Base-by-base conservation (phyloP, 2,888 invertebrate genomes). In the Coecobrya sp. region DNA sequence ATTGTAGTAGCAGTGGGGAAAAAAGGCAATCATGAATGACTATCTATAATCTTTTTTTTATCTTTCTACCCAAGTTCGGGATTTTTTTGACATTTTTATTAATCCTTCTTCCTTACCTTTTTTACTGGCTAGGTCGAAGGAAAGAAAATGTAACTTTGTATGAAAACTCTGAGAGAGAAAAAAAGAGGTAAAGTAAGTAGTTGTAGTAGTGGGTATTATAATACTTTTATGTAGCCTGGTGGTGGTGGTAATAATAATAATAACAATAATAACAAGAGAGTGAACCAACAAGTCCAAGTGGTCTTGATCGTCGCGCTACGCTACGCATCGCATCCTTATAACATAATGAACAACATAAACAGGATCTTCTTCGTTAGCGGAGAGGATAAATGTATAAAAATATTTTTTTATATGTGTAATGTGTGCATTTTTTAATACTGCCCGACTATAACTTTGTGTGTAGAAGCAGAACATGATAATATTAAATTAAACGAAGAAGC, bases 41-140 rank as follows among this genome's bases (percentile, higher is more conserved):
- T 76, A 76, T 62, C 73, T 76, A n/a, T 19, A 59, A 76, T 52
- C 86, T 73, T 49, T 22, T 86, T 36, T 45, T 19, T 45, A 73
- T 82, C 59, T 36, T 19, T 59, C 25, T 73, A n/a, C 36, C 68
- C 36, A 36, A 45, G 76, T n/a, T 76, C 76, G 76, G 86, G 22
- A 87, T 87, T 76, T 70, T 45, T 76, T 87, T 87, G 73, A 59
- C 86, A 76, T 42, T 76, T 87, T 87, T 87, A 87, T 87, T 87
- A 87, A 87, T 86, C 86, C 86, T 73, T n/a, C 45, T 73, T 36
- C 7, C 27, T 10, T 45, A 7, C 86, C 86, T 73, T 2, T n/a
- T 22, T 45, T 36, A 36, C 27, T 5, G 7, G 86, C 42, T n/a
- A 76, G 36, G 55, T 73, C n/a, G 59, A 42, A 76, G 62, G 59